phyloP scores from a whole-genome alignment of 1,140 invertebrate species.

The Plodia interpunctella region DNA sequence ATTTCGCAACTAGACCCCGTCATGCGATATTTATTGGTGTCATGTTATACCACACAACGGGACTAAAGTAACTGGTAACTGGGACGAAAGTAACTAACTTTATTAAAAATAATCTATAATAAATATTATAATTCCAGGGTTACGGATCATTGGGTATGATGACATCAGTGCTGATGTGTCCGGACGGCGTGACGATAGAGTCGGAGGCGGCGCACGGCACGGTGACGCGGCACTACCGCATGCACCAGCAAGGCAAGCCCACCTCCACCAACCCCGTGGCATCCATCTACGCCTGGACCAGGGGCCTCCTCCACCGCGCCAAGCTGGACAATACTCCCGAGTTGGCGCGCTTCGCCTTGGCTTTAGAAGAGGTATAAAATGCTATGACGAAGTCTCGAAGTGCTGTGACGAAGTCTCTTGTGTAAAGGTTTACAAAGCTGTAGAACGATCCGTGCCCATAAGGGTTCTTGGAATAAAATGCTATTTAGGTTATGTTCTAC shows the following conservation, averaged over 20 bases:
- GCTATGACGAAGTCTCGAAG: conserved; percentile 83
- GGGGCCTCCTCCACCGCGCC: conserved; percentile 89
- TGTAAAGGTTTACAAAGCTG: too few species aligned
- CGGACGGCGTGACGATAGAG: conserved; percentile 94
- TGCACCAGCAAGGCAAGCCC: conserved; percentile 88
- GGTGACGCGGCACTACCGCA: conserved; percentile 92
- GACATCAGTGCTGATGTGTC: conserved; percentile 94
- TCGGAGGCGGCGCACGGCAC: conserved; percentile 95
- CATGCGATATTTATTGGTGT: conserved; percentile 3
- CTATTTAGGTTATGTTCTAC: too few species aligned
- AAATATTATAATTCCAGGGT: too few species aligned
- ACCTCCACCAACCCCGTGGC: conserved; percentile 95
- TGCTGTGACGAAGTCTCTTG: conserved; percentile 85
- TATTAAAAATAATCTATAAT: too few species aligned
- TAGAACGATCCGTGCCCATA: too few species aligned
- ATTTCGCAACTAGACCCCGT: not conserved
- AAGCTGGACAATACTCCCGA: conserved; percentile 88
- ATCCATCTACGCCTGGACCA: conserved; percentile 95
- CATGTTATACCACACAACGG: conserved; percentile 3
- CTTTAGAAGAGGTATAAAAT: conserved; percentile 71
- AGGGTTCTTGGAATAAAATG: too few species aligned
- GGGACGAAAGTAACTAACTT: too few species aligned
- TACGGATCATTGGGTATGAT: conserved; percentile 93
- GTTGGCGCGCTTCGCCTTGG: conserved; percentile 78
- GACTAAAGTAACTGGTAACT: not conserved